Conservation (phyloP, 2,797 vertebrate species). For the Anguilla anguilla region DNA sequence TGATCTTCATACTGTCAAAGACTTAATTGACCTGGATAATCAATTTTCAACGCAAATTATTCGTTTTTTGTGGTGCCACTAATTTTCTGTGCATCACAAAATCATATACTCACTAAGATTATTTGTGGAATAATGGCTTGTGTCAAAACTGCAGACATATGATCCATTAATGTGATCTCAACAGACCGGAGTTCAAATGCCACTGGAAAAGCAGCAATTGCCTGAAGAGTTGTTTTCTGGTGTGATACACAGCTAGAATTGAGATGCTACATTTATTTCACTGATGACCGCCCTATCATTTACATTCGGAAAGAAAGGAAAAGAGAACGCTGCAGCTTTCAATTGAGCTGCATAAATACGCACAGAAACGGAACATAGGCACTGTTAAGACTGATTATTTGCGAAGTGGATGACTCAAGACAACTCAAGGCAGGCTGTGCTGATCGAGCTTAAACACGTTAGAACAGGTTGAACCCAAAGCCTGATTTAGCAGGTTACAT, state of each 20-base stretch:
- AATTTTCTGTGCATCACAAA: background rate
- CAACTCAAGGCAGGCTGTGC: background rate
- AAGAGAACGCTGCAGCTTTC: background rate
- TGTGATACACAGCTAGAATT: background rate
- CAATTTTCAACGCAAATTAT: background rate
- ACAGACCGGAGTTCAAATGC: background rate
- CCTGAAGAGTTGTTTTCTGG: background rate
- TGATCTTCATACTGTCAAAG: background rate
- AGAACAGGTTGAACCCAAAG: slow-evolving; percentile 40
- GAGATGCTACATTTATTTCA: background rate
- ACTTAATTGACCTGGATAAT: background rate
- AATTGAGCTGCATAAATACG: slow-evolving; percentile 12
- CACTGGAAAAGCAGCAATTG: background rate
- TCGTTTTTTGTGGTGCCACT: background rate
- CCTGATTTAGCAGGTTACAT: slow-evolving; percentile 35
- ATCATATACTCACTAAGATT: background rate
- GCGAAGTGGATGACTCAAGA: background rate
- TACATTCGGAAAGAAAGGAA: background rate
- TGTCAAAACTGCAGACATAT: background rate
- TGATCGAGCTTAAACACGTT: background rate
- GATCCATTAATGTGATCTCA: background rate
- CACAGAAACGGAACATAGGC: background rate
- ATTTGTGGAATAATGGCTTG: background rate
- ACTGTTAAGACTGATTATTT: background rate
- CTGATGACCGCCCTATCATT: background rate